These are phyloP conservation scores for Stegophylla sp. DNA, from an alignment of 2,888 invertebrate genomes.

Conservation along the genomic window DNA sequence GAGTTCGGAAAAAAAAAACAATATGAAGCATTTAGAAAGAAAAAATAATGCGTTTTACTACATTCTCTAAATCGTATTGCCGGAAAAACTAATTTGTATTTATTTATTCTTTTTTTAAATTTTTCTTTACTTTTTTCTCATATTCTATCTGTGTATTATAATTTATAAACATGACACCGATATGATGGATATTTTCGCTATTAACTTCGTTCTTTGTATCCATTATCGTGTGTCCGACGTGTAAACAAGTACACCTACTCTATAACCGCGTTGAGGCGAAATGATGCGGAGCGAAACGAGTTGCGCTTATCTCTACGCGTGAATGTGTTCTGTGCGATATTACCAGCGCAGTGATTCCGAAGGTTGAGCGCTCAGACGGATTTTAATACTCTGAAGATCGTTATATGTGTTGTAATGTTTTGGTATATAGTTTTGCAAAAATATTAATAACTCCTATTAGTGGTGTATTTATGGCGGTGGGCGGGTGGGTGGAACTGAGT, in stretches of 20 bases:
- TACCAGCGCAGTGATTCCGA: not conserved
- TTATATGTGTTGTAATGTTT: not conserved
- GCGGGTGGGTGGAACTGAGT: too few species aligned
- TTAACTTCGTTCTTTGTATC: not conserved
- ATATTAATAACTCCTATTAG: not conserved
- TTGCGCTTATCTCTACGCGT: not conserved
- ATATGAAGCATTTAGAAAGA: too few species aligned
- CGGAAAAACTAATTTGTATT: not conserved
- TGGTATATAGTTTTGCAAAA: not conserved
- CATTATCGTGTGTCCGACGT: not conserved
- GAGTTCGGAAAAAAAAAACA: too few species aligned
- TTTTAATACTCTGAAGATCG: not conserved
- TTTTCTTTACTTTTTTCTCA: too few species aligned
- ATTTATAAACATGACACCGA: too few species aligned
- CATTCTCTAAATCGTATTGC: not conserved
- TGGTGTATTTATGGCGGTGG: too few species aligned
- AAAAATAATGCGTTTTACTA: too few species aligned
- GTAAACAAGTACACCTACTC: slow-evolving; percentile 10
- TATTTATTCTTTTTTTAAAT: not conserved
- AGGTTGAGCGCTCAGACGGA: not conserved
- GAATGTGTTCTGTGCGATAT: not conserved
- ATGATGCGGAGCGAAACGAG: not conserved
- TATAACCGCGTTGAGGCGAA: not conserved
- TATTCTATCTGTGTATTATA: too few species aligned
- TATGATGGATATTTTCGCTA: too few species aligned